A percentile compares a stretch with the other conserved stretches of the same genome.
phyloP scores from a whole-genome alignment of 2,113 vertebrate species.

The Thermophis baileyi region DNA sequence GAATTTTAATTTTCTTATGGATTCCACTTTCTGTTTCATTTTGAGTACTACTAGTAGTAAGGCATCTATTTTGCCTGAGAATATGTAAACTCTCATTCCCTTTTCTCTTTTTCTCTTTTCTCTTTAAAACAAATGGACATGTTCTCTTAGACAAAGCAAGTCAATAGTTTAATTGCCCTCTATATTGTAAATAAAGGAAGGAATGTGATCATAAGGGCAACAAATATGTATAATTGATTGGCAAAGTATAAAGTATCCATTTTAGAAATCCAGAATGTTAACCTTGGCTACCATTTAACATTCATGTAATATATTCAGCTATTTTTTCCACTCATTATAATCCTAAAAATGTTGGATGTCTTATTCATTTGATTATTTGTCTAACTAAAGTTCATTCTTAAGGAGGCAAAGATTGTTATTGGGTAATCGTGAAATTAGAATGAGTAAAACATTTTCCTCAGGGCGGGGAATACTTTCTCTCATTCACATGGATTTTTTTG shows the following conservation, averaged over 20 bases:
- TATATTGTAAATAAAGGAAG: neutral
- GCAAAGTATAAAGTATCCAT: neutral
- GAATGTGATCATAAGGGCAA: neutral
- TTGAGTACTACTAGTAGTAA: constrained; percentile 53
- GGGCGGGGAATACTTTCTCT: neutral
- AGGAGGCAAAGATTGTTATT: neutral
- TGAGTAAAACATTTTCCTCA: neutral
- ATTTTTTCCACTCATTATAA: neutral
- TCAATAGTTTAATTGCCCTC: neutral
- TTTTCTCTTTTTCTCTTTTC: neutral
- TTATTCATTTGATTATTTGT: neutral
- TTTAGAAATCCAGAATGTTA: neutral
- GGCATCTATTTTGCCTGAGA: constrained; percentile 57
- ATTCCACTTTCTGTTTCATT: constrained; percentile 42
- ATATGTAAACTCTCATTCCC: constrained; percentile 40
- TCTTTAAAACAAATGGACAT: constrained; percentile 35
- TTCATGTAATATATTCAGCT: neutral
- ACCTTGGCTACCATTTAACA: neutral
- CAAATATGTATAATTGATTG: neutral
- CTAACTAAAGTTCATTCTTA: neutral
- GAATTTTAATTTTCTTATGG: constrained; percentile 58
- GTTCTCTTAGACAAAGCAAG: neutral
- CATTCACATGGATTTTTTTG: neutral
- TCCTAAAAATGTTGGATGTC: neutral
- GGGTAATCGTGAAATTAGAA: neutral